Base-by-base conservation (phyloP, 2,888 invertebrate species). In the Rhagophthalmus giganteus region DNA sequence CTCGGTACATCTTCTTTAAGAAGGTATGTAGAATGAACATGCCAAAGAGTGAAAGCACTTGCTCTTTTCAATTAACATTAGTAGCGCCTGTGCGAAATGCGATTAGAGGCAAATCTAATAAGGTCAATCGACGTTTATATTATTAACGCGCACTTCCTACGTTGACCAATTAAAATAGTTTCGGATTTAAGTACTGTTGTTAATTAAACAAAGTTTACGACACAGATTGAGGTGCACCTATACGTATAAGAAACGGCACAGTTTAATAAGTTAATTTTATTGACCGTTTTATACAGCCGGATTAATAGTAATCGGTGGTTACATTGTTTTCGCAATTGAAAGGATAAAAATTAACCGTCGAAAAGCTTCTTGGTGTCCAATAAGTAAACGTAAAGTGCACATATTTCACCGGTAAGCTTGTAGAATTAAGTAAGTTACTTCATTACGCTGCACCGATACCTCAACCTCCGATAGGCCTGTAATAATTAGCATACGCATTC, bases 1-100 rank as follows among this genome's bases (percentile, higher is more conserved):
- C 57, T 54, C 42, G 57, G 60, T 61, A 63, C 63, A 63, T 63
- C 63, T 63, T 63, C 63, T 63, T 63, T 63, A 63, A 63, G 58
- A 57, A 47, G 39, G 54, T 55, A 57, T 60, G 60, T 60, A 54
- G 60, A 58, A 57, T 59, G 57, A 57, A 60, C 52, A 50, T 55
- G 51, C 49, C 42, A 40, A 54, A 50, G 49, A 54, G 54, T 52
- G 54, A 57, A 57, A 57, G 47, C 54, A 54, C 48, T 54, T 54
- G 42, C 51, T 57, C 51, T 57, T 45, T 45, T 45, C 31, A 39
- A 45, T 51, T 51, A 39, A 42, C 25, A 34, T 42, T 42, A 33
- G 27, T 42, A 27, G 24, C 31, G 26, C 33, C 25, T 42, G 16
- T 30, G 24, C 25, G 10, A 9, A 27, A 27, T 27, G 8, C 8